A percentile compares a stretch with the other conserved stretches of the same genome.
Evolutionary conservation across 2,888 invertebrate genomes (phyloP).

Genomic region (Gonocerus acuteangulatus): DNA sequence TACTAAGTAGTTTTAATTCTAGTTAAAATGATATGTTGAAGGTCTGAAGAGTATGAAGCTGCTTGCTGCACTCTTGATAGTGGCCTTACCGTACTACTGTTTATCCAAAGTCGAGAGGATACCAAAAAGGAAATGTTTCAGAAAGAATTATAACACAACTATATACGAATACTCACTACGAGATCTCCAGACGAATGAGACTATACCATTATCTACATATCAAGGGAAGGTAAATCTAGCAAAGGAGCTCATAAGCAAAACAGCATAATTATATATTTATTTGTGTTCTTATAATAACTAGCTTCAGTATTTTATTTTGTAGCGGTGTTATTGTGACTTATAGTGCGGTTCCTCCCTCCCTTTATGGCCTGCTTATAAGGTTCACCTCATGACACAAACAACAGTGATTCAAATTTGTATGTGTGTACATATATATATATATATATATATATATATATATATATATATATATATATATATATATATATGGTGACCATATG

Average conservation of each 20-base stretch:
- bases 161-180: slow-evolving; percentile 37
- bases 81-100: not conserved
- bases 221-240: slow-evolving; percentile 36
- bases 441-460: too few species aligned
- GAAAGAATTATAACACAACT: slow-evolving; percentile 30
- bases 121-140: slow-evolving; percentile 32
- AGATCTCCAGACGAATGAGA: slow-evolving; percentile 35
- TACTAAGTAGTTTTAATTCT: too few species aligned
- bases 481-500: too few species aligned
- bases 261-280: not conserved
- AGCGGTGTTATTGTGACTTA: too few species aligned
- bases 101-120: slow-evolving; percentile 34
- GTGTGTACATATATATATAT: too few species aligned
- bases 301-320: too few species aligned
- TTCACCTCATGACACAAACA: too few species aligned
- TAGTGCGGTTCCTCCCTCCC: too few species aligned
- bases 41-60: not conserved
- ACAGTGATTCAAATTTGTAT: too few species aligned
- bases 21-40: not conserved
- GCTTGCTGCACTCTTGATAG: not conserved
- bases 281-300: too few species aligned
- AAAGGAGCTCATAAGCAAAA: not conserved
- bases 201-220: slow-evolving; percentile 37
- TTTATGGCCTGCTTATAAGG: too few species aligned
- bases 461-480: too few species aligned